phyloP scores from a whole-genome alignment of 2,113 vertebrate species.

The Limanda limanda region DNA sequence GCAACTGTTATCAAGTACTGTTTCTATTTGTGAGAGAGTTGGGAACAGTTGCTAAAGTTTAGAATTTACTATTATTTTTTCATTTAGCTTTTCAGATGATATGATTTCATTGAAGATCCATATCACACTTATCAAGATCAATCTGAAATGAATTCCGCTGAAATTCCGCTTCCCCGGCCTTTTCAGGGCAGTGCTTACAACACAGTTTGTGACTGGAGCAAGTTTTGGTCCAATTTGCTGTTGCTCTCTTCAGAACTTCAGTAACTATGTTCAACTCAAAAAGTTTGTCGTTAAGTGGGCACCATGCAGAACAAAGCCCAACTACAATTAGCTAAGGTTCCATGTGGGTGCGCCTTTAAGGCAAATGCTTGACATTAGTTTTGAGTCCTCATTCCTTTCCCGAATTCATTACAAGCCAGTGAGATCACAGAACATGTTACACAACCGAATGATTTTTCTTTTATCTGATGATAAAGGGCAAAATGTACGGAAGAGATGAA shows the following conservation, averaged over 20 bases:
- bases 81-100: constrained; percentile 15
- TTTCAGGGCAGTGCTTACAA: constrained; percentile 22
- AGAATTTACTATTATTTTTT: neutral
- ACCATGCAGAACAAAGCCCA: constrained; percentile 60
- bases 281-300: constrained; percentile 50
- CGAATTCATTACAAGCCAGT: constrained; percentile 54
- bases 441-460: constrained; percentile 47
- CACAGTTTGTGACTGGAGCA: constrained; percentile 3
- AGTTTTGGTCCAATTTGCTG: constrained; percentile 20
- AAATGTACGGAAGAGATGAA: constrained; percentile 1
- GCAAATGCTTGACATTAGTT: constrained; percentile 43
- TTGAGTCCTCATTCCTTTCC: constrained; percentile 32
- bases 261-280: constrained; percentile 35
- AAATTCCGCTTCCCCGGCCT: neutral
- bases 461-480: constrained; percentile 50
- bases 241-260: constrained; percentile 21
- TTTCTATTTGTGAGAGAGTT: constrained; percentile 8
- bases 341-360: constrained; percentile 60
- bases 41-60: constrained; percentile 13
- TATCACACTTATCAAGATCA: neutral
- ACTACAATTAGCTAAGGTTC: constrained; percentile 63
- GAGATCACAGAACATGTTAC: constrained; percentile 58
- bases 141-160: constrained; percentile 26
- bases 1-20: constrained; percentile 9
- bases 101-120: constrained; percentile 19